Evolutionary conservation across 2,888 invertebrate species (phyloP), one percentile per base, ranked within the genome.

Genomic region (Serripes groenlandicus): DNA sequence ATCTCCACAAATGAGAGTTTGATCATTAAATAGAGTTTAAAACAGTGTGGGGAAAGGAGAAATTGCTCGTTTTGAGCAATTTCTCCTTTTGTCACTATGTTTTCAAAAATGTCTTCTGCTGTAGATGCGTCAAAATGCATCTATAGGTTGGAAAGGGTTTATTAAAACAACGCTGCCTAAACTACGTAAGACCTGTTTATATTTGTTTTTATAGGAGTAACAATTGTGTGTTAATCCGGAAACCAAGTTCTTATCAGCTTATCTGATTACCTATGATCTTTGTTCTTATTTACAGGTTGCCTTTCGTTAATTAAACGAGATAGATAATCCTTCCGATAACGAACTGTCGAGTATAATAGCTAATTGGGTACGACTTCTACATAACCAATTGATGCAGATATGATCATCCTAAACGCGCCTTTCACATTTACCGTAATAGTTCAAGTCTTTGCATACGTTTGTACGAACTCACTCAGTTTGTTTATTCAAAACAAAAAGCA

Each of bases 271-370:
- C 15, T n/a, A 49, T 1, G 18, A 15, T 21, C 49, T 32, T 30
- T 32, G 35, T 62, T 30, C 62, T 32, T 62, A 62, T 62, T 62
- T 34, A 62, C 62, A 62, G 32, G n/a, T 34, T 3, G 62, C 7
- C 30, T 62, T 62, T n/a, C 62, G n/a, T 30, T 62, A 62, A 62
- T 62, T 34, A 34, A 62, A n/a, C 34, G 34, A 62, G 62, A 62
- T 32, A 62, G 62, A 62, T 62, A 34, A 62, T 32, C 32, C 62
- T 62, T 26, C 26, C 32, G 32, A 62, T 32, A 34, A n/a, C n/a
- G n/a, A n/a, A n/a, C n/a, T n/a, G n/a, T n/a, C 34, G 32, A 21
- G 9, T 62, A n/a, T 62, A 62, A 21, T 21, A 32, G n/a, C 62
- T 32, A 62, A 62, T 62, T 62, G 34, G n/a, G 7, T n/a, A 34